phyloP scores from a whole-genome alignment of 2,797 vertebrate genomes.

The Nyctalus aviator region DNA sequence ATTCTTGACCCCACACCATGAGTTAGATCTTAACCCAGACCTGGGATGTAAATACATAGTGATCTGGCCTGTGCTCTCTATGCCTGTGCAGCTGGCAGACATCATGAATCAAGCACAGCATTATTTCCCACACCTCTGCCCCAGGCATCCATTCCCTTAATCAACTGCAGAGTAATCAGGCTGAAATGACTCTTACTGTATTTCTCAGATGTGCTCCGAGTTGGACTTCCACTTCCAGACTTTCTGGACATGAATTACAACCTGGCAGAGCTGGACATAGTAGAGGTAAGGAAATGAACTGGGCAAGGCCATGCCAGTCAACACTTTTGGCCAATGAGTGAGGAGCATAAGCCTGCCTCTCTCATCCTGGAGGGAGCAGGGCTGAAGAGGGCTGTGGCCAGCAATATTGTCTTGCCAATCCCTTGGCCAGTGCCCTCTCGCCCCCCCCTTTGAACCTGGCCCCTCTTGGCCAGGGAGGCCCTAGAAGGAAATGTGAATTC shows the following conservation, averaged over 20 bases:
- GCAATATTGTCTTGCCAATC: background rate
- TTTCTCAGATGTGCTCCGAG: conserved; percentile 66
- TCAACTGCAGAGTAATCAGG: background rate
- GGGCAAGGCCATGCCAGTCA: background rate
- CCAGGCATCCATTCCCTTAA: background rate
- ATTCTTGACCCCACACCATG: background rate
- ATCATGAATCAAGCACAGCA: background rate
- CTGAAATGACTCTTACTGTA: background rate
- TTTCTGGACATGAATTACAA: conserved; percentile 66
- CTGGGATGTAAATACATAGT: background rate
- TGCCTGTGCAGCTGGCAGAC: background rate
- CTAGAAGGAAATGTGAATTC: background rate
- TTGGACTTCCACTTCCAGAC: conserved; percentile 72
- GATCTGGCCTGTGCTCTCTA: background rate
- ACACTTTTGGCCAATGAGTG: background rate
- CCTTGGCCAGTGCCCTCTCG: background rate
- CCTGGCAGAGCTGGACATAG: background rate
- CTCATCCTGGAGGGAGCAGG: background rate
- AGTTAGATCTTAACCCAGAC: background rate
- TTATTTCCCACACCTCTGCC: background rate
- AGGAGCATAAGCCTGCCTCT: background rate
- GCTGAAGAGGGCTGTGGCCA: background rate
- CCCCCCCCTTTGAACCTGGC: background rate
- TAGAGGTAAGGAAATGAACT: conserved; percentile 40
- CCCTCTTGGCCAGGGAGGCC: background rate